Evolutionary conservation across 2,113 vertebrate genomes (phyloP).

Genomic region (Anoura caudifer): DNA sequence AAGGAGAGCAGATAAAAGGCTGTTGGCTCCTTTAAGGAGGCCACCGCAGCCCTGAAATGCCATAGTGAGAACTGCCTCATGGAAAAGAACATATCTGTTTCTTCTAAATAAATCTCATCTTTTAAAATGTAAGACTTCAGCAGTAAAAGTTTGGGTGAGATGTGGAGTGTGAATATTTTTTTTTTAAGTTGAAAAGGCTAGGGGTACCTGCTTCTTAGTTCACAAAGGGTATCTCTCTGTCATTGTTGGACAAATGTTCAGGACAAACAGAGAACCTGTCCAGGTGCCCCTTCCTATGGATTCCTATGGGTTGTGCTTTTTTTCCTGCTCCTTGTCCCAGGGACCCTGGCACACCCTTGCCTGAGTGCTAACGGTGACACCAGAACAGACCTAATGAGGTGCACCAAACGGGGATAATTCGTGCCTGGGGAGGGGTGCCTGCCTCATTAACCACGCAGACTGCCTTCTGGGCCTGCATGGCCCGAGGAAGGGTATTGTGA

Average conservation of each 20-base stretch:
- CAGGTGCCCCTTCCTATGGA: not conserved
- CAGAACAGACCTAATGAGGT: slow-evolving; percentile 62
- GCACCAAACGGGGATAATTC: slow-evolving; percentile 41
- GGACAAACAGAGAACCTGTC: not conserved
- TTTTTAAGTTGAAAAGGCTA: not conserved
- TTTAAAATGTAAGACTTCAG: not conserved
- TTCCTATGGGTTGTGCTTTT: slow-evolving; percentile 33
- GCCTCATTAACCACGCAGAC: slow-evolving; percentile 63
- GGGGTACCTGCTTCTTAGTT: not conserved
- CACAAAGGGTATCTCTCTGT: not conserved
- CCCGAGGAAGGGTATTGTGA: slow-evolving; percentile 59
- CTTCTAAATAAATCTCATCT: not conserved
- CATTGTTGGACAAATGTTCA: slow-evolving; percentile 20
- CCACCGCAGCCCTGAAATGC: accelerated
- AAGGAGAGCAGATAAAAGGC: accelerated
- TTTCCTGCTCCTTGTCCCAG: slow-evolving; percentile 50
- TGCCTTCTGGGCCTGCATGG: slow-evolving; percentile 66
- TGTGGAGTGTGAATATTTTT: not conserved
- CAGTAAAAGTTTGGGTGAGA: not conserved
- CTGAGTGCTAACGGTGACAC: slow-evolving; percentile 49
- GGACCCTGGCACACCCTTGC: not conserved
- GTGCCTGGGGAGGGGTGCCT: slow-evolving; percentile 23
- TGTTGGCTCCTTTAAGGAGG: not conserved
- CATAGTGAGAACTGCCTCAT: not conserved
- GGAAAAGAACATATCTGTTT: not conserved